phyloP scores from a whole-genome alignment of 2,113 vertebrate species.

The Carlito syrichta region DNA sequence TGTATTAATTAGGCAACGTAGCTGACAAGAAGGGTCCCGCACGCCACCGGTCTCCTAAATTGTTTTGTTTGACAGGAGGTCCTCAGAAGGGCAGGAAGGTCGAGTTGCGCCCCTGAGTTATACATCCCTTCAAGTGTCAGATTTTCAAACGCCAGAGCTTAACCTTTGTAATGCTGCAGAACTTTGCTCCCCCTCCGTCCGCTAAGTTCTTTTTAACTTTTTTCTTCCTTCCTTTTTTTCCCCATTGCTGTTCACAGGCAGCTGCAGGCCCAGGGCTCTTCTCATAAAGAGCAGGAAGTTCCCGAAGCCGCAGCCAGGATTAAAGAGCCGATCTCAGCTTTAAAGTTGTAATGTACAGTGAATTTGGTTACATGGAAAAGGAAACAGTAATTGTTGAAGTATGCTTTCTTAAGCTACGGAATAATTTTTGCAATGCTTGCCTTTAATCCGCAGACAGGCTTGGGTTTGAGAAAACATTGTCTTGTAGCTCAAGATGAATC shows the following conservation, averaged over 20 bases:
- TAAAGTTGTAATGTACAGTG: slow-evolving; percentile 76
- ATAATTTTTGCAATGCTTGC: slow-evolving; percentile 72
- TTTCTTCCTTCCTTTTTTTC: background rate
- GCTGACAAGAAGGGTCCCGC: background rate
- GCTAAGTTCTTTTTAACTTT: slow-evolving; percentile 56
- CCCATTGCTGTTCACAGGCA: slow-evolving; percentile 66
- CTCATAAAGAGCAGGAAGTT: slow-evolving; percentile 82
- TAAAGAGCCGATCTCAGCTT: slow-evolving; percentile 81
- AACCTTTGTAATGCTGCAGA: slow-evolving; percentile 42
- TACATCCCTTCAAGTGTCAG: background rate
- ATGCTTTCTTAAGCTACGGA: slow-evolving; percentile 80
- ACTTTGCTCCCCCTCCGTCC: slow-evolving; percentile 63
- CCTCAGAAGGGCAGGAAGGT: slow-evolving; percentile 51
- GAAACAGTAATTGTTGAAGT: slow-evolving; percentile 80
- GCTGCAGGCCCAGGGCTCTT: slow-evolving; percentile 78
- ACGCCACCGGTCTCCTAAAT: slow-evolving; percentile 30
- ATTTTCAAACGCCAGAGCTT: slow-evolving; percentile 55
- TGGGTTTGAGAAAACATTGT: background rate
- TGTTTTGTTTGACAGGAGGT: slow-evolving; percentile 39
- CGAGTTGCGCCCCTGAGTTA: background rate
- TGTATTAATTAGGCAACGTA: too few relatives aligned
- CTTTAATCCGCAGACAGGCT: background rate
- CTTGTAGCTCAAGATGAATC: accelerated
- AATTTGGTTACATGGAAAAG: slow-evolving; percentile 76
- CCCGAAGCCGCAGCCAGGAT: slow-evolving; percentile 80